These are phyloP conservation scores for Pogonus chalceus DNA, from an alignment of 1,140 invertebrate species.

Conservation along the genomic window DNA sequence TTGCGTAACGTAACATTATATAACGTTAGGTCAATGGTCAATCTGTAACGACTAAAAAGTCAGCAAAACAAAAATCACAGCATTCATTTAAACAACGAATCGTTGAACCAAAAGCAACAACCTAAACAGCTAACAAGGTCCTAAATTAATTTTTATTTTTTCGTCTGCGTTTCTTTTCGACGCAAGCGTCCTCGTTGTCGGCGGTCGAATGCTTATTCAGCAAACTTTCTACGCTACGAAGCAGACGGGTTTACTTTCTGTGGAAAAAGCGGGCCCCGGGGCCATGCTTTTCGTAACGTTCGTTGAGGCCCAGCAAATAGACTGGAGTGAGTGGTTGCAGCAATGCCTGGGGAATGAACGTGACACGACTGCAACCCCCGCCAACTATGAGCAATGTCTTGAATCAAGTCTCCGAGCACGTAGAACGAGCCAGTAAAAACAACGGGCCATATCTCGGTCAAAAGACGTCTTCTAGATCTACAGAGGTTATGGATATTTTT, in stretches of 20 bases:
- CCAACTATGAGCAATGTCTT: background rate
- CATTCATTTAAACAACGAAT: too few species aligned
- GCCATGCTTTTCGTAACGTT: background rate
- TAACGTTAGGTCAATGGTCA: too few species aligned
- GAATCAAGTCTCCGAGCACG: background rate
- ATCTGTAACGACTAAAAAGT: too few species aligned
- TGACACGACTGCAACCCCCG: background rate
- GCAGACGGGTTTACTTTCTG: constrained; percentile 2
- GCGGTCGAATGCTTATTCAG: constrained; percentile 1
- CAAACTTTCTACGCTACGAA: background rate
- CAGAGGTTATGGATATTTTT: too few species aligned
- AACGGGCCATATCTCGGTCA: constrained; percentile 3
- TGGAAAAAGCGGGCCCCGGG: background rate
- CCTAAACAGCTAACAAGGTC: background rate
- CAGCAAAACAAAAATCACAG: too few species aligned
- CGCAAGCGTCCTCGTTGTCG: background rate
- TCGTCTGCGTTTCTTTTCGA: background rate
- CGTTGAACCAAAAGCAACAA: background rate
- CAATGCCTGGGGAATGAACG: constrained; percentile 3
- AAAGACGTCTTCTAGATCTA: background rate
- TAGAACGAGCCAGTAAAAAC: background rate
- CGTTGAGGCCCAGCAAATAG: constrained; percentile 3
- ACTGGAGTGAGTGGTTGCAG: constrained; percentile 5
- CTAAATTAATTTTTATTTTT: background rate
- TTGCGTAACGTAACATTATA: too few species aligned